Base-by-base conservation (phyloP, 2,888 invertebrate species). In the Unio pictorum region DNA sequence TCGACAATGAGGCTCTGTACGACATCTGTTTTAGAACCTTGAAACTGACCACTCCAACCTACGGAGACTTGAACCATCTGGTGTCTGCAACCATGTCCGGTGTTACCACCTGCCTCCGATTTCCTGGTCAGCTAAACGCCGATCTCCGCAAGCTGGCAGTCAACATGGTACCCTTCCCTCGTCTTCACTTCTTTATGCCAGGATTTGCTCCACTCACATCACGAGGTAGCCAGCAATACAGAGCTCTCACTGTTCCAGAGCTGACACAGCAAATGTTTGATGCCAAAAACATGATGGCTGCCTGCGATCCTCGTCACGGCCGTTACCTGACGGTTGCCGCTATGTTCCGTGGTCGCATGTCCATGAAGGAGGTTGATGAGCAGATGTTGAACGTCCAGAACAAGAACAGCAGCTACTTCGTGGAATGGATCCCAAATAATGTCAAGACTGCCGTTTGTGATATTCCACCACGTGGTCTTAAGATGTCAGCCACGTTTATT, bases 401-500 rank as follows among this genome's bases (percentile, higher is more conserved):
- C 77, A 85, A 85, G 78, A 86, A 85, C 80, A 81, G 82, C 75
- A 81, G 80, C 68, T 84, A 85, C 80, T 86, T 86, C 68, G 87
- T 86, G 56, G 87, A 87, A 73, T 86, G 87, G 86, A 87, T 86
- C 69, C 87, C 85, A 68, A 86, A 87, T 79, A 86, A 86, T 70
- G 84, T 86, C 45, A 97, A 96, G 92, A 90, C 89, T 26, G 96
- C 96, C 85, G 96, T 96, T 79, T 96, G 96, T 91, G 97, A 97
- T 91, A 96, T 97, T 88, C 96, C 95, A 63, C 95, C 95, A n/a
- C 93, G 96, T 79, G 97, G 97, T 67, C 91, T 96, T 74, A 84
- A 84, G 68, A 95, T 95, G 95, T 94, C 95, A 3, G 95, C 96
- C 81, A 97, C 97, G 58, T 96, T 97, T 91, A 95, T 97, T 90